Percentiles rank a stretch among this genome's conserved stretches.
These are phyloP conservation scores for Alfaro cultratus DNA, from an alignment of 2,797 vertebrate species.

Conservation along the genomic window DNA sequence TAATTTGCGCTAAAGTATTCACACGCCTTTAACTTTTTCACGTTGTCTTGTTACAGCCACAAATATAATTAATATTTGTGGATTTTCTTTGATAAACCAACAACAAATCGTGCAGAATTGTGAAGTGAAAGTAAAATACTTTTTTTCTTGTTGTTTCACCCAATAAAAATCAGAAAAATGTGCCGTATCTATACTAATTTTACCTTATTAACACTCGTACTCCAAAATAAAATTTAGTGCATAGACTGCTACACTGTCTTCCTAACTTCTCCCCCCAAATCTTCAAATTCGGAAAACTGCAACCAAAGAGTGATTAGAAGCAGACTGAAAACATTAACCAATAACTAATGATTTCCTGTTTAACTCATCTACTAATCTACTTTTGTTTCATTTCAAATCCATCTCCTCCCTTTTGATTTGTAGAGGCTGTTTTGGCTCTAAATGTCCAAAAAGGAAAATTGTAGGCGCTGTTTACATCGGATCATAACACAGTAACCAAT, in stretches of 20 bases:
- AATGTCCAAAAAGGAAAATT: constrained; percentile 3
- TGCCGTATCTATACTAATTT: background rate
- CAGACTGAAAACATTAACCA: background rate
- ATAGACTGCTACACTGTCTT: background rate
- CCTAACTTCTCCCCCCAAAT: background rate
- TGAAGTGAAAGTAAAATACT: background rate
- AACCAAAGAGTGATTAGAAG: background rate
- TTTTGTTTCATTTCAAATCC: background rate
- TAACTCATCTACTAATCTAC: background rate
- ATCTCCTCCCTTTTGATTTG: background rate
- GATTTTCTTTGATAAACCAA: background rate
- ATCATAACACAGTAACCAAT: constrained; percentile 5
- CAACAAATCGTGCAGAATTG: background rate
- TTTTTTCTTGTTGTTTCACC: background rate
- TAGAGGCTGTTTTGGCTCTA: constrained; percentile 8
- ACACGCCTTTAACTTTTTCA: background rate
- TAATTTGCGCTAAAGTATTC: background rate
- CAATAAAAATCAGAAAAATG: background rate
- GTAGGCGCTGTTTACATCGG: background rate
- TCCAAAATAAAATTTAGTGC: background rate
- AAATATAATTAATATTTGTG: background rate
- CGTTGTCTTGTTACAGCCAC: background rate
- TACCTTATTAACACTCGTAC: background rate
- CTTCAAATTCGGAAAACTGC: background rate
- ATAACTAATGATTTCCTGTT: constrained; percentile 3